phyloP scores from a whole-genome alignment of 1,140 invertebrate genomes.

The Nasonia vitripennis region DNA sequence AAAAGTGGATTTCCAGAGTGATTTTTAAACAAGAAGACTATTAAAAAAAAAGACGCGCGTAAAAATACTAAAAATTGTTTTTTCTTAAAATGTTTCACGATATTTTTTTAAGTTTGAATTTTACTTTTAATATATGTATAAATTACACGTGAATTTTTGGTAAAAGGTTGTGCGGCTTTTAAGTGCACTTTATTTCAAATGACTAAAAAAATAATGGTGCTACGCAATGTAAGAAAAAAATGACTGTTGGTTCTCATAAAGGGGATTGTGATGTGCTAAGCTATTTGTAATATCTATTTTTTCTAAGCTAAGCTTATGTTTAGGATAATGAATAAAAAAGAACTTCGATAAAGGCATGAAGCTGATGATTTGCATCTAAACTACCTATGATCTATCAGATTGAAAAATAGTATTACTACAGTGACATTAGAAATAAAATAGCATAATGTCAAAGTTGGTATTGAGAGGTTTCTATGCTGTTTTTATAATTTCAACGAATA shows the following conservation, averaged over 20 bases:
- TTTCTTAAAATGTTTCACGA: neutral
- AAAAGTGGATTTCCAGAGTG: slow-evolving; percentile 38
- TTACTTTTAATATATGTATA: slow-evolving; percentile 40
- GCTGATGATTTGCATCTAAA: slow-evolving; percentile 33
- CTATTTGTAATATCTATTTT: slow-evolving; percentile 50
- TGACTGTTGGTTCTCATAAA: slow-evolving; percentile 33
- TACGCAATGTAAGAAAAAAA: slow-evolving; percentile 46
- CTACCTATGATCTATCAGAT: slow-evolving; percentile 18
- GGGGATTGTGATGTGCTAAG: slow-evolving; percentile 34
- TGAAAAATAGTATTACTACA: slow-evolving; percentile 13
- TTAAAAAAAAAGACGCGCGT: neutral
- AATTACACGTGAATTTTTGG: slow-evolving; percentile 42
- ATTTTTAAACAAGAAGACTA: slow-evolving; percentile 31
- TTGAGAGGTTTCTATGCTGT: slow-evolving; percentile 40
- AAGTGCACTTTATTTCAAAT: slow-evolving; percentile 54
- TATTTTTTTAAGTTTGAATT: slow-evolving; percentile 34
- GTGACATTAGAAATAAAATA: slow-evolving; percentile 10
- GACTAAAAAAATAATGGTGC: slow-evolving; percentile 49
- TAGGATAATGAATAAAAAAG: slow-evolving; percentile 16
- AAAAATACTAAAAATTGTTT: slow-evolving; percentile 20
- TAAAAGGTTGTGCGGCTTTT: slow-evolving; percentile 49
- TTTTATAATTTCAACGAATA: slow-evolving; percentile 26
- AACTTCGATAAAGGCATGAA: slow-evolving; percentile 4
- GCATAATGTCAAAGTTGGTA: slow-evolving; percentile 33
- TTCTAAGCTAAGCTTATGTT: slow-evolving; percentile 45